Percentiles rank a stretch among this genome's conserved stretches.
These are phyloP conservation scores for Leptopilina drosophilae DNA, from an alignment of 2,888 invertebrate species.

Conservation along the genomic window DNA sequence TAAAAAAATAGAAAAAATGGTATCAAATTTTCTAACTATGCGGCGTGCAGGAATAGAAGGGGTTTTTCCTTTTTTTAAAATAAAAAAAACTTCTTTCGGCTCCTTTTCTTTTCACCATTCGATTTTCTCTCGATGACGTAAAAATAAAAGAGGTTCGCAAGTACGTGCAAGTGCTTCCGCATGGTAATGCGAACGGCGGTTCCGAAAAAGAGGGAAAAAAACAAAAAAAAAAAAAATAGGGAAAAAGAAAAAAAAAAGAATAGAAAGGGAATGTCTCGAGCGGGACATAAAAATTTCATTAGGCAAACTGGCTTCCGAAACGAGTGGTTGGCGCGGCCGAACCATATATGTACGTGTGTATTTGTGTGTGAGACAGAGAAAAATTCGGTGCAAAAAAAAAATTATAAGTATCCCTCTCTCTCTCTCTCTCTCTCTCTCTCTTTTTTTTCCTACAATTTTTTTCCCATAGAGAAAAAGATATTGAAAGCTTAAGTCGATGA, in stretches of 20 bases:
- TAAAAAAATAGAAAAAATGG: too few relatives aligned
- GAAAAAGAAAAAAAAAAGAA: slow-evolving; percentile 3
- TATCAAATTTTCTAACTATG: too few relatives aligned
- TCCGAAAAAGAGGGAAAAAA: slow-evolving; percentile 40
- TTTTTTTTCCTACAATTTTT: too few relatives aligned
- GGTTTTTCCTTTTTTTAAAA: too few relatives aligned
- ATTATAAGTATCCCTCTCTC: too few relatives aligned
- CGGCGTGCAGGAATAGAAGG: too few relatives aligned
- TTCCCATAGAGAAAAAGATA: too few relatives aligned
- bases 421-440: too few relatives aligned
- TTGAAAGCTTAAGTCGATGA: too few relatives aligned
- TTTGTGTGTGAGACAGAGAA: background rate
- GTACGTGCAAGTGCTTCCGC: slow-evolving; percentile 57
- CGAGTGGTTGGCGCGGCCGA: slow-evolving; percentile 46
- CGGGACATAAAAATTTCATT: slow-evolving; percentile 69
- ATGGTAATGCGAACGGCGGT: slow-evolving; percentile 58
- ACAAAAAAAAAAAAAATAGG: too few relatives aligned
- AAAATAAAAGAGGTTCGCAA: slow-evolving; percentile 53
- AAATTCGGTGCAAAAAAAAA: background rate
- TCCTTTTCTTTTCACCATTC: slow-evolving; percentile 38
- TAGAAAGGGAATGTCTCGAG: slow-evolving; percentile 52
- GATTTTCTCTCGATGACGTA: slow-evolving; percentile 51
- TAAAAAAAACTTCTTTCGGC: slow-evolving; percentile 3
- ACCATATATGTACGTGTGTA: background rate
- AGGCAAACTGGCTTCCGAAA: slow-evolving; percentile 63